phyloP scores from a whole-genome alignment of 1,140 invertebrate species.

The Diploscapter pachys region DNA sequence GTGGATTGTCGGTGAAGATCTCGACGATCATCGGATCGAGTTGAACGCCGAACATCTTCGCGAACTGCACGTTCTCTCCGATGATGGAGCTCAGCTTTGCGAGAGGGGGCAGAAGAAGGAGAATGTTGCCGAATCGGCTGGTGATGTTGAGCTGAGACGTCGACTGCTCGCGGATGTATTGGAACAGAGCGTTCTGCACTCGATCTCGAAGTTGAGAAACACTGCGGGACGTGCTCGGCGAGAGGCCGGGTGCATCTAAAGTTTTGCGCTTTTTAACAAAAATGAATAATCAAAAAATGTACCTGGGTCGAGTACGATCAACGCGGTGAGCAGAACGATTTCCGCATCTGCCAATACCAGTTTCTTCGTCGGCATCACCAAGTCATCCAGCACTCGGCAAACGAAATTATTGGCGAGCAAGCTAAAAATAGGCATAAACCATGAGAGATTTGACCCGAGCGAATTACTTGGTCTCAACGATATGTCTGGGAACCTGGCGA shows the following conservation, averaged over 20 bases:
- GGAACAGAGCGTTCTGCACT: constrained; percentile 40
- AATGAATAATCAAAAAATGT: constrained; percentile 4
- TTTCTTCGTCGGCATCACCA: constrained; percentile 30
- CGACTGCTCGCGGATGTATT: constrained; percentile 31
- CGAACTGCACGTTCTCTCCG: constrained; percentile 38
- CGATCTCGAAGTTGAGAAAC: constrained; percentile 29
- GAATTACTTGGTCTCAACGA: constrained; percentile 37
- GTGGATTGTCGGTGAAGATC: constrained; percentile 28
- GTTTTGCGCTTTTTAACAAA: not conserved
- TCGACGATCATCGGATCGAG: constrained; percentile 37
- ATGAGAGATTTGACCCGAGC: not conserved
- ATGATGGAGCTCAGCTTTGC: constrained; percentile 37
- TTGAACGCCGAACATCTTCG: constrained; percentile 35
- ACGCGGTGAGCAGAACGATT: constrained; percentile 33
- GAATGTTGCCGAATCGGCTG: constrained; percentile 38
- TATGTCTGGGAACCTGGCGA: constrained; percentile 28
- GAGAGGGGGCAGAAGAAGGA: constrained; percentile 37
- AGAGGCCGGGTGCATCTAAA: constrained; percentile 34
- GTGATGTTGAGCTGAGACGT: constrained; percentile 11
- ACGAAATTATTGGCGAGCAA: constrained; percentile 36
- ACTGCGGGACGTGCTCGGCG: constrained; percentile 2
- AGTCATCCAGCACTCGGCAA: constrained; percentile 30
- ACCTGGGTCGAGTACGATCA: constrained; percentile 39
- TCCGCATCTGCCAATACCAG: constrained; percentile 30
- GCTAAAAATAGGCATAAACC: constrained; percentile 21